A percentile compares a stretch with the other conserved stretches of the same genome.
Evolutionary conservation across 2,113 vertebrate genomes (phyloP).

Genomic region (Empidonax traillii): DNA sequence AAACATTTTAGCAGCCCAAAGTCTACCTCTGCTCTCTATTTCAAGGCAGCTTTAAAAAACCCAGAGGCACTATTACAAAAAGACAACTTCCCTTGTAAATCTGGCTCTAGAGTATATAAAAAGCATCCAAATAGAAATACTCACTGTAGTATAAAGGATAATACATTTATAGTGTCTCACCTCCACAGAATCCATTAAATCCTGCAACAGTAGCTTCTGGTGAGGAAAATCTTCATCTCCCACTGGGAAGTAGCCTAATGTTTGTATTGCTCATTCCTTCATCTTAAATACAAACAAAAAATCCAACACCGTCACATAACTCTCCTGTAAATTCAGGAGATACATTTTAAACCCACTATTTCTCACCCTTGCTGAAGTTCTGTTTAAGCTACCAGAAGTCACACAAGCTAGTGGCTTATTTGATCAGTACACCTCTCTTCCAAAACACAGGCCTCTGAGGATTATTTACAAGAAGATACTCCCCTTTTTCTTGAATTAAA

Average conservation of each 20-base stretch:
- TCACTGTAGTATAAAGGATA: background rate
- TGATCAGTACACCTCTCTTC: background rate
- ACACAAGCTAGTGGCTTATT: background rate
- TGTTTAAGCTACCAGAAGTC: background rate
- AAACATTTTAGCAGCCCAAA: background rate
- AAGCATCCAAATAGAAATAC: background rate
- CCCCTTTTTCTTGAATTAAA: background rate
- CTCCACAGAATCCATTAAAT: slow-evolving; percentile 98
- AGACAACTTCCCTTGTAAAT: background rate
- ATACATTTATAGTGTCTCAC: slow-evolving; percentile 68
- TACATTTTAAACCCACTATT: background rate
- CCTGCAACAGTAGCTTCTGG: slow-evolving; percentile 92
- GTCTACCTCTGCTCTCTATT: background rate
- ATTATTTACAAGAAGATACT: background rate
- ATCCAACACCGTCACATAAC: background rate
- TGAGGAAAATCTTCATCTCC: slow-evolving; percentile 93
- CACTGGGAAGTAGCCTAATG: slow-evolving; percentile 93
- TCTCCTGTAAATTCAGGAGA: background rate
- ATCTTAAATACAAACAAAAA: slow-evolving; percentile 78
- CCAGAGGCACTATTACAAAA: background rate
- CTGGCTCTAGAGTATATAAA: background rate
- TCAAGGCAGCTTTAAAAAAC: background rate
- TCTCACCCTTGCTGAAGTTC: background rate
- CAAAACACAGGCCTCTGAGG: background rate
- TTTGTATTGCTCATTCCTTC: slow-evolving; percentile 94